phyloP scores from a whole-genome alignment of 2,797 vertebrate genomes.

The Trematomus bernacchii region DNA sequence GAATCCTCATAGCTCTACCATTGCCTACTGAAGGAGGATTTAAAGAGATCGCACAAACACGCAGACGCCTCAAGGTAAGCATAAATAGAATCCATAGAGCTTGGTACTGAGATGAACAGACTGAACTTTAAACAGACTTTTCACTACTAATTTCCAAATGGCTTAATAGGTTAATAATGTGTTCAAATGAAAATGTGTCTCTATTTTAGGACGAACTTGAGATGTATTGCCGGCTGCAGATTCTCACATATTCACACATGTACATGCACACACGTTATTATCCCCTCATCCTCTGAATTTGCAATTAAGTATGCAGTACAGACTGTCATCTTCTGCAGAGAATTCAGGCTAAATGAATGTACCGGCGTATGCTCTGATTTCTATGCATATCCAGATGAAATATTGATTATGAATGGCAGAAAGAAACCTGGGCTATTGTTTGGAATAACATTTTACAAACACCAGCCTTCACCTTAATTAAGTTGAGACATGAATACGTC shows the following conservation, averaged over 20 bases:
- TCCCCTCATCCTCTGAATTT: conserved; percentile 76
- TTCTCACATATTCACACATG: conserved; percentile 40
- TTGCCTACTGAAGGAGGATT: conserved; percentile 42
- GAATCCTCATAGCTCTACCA: conserved; percentile 40
- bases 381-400: conserved; percentile 73
- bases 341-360: conserved; percentile 58
- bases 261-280: conserved; percentile 63
- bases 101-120: conserved; percentile 45
- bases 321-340: conserved; percentile 61
- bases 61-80: conserved; percentile 65
- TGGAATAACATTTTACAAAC: conserved; percentile 71
- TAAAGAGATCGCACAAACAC: conserved; percentile 49
- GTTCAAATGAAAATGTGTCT: conserved; percentile 71
- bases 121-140: conserved; percentile 52
- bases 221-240: conserved; percentile 49
- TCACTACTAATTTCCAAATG: conserved; percentile 65
- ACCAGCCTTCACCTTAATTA: conserved; percentile 72
- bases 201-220: conserved; percentile 73
- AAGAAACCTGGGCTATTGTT: conserved; percentile 68
- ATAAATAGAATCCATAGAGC: conserved; percentile 58
- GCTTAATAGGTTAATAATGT: conserved; percentile 77
- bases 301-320: conserved; percentile 73
- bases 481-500: conserved; percentile 73
- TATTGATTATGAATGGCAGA: conserved; percentile 74
- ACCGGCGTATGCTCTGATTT: conserved; percentile 53